Base-by-base conservation (phyloP, 2,888 invertebrate genomes). In the Automeris io region DNA sequence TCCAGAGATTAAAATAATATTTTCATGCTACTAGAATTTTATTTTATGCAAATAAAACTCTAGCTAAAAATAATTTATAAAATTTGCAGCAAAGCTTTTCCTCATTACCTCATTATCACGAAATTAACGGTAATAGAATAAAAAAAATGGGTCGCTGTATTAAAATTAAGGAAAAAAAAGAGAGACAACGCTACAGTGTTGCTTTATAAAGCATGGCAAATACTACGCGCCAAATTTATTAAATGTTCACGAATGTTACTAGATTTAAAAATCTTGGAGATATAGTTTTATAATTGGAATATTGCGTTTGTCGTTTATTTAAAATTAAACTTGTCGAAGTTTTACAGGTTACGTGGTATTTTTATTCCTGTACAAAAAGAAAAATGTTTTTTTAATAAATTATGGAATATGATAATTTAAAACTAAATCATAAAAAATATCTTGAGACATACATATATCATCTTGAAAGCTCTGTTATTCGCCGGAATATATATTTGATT, bases 401-500 rank as follows among this genome's bases (percentile, higher is more conserved):
- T 19, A 12, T 33, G 5, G 8, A 33, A 33, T 18, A 32, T 32
- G 5, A 16, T 18, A 32, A 32, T 32, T 7, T 18, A 18, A 5
- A 4, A 7, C 9, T 1, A 2, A 18, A 4, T 5, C 12, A 29
- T 12, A 13, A 29, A 13, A 13, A 29, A 11, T 16, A 16, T 31
- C 21, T 21, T 21, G 29, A 35, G 24, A 35, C 7, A 23, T 9
- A 9, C 11, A 11, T 11, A 6, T 18, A 35, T 23, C 34, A 23
- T 18, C 34, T 21, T 32, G 16, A 32, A 19, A 33, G 18, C 29
- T 34, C 44, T 52, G 52, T 49, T 47, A 49, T 52, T 54, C 52
- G 51, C 47, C 42, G 43, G 51, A 52, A 52, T 56, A 48, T 45
- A 35, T 42, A 32, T 52, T 51, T 51, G 43, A 51, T 45, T 46